Base-by-base conservation (phyloP, 64 coral and sea anemone genomes). In the Montipora efflorescens region DNA sequence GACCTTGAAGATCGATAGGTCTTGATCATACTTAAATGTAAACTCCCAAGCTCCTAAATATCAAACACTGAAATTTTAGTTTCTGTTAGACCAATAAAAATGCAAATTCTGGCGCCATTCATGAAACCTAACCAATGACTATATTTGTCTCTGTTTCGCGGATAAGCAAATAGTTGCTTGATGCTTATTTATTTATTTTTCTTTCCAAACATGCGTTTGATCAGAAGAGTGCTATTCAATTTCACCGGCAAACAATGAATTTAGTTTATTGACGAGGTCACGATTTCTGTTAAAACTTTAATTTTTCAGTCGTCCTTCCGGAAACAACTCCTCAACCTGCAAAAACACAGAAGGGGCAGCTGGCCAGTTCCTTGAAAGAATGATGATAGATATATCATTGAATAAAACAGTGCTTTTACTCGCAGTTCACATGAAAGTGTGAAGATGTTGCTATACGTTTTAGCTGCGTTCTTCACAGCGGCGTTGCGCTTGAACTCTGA, bases 361-460 rank as follows among this genome's bases (percentile, higher is more conserved):
- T 71, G 68, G 11, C 5, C 21, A 14, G 68, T 28, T 36, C 7
- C 5, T 71, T 5, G 68, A 11, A 58, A 20, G 8, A 5, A 23
- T 7, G 28, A 36, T 36, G 28, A 57, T 57, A 57, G 53, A 8
- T 11, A 57, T 57, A 57, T 6, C 6, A 57, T 57, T 11, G 53
- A 3, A 57, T 6, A 8, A 8, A 11, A 11, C 6, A 11, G 53
- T 57, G 2, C 11, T 57, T 7, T 16, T 57, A 6, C 76, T 51
- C 11, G 16, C 51, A 57, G 15, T 3, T 10, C 19, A 20, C 52
- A 16, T 57, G 59, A 64, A 12, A 64, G 59, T 81, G 79, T 15
- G 79, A 81, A 81, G 57, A 81, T 81, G 79, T 59, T 81, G 21
- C 79, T 61, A 22, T 81, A 22, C 79, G 23, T 81, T 59, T 12